Percentiles rank a stretch among this genome's conserved stretches.
These are phyloP conservation scores for Pterocles gutturalis DNA, from an alignment of 2,113 vertebrate genomes.

Conservation along the genomic window DNA sequence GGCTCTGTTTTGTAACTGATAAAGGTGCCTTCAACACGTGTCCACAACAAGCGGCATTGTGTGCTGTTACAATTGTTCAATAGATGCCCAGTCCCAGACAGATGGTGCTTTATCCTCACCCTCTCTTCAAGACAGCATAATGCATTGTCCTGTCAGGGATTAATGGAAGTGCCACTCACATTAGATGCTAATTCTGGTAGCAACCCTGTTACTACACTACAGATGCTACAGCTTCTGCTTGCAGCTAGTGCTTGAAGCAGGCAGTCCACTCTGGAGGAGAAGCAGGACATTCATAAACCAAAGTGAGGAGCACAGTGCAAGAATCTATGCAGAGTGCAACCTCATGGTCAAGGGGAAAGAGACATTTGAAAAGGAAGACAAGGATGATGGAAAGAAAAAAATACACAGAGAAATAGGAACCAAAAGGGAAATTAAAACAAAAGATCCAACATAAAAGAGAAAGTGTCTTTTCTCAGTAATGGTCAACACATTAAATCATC, in stretches of 20 bases:
- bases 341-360: neutral
- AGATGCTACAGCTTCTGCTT: neutral
- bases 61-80: neutral
- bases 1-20: neutral
- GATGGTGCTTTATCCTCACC: conserved; percentile 34
- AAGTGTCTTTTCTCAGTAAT: neutral
- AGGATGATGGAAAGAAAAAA: neutral
- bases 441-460: neutral
- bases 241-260: neutral
- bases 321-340: neutral
- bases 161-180: conserved; percentile 34
- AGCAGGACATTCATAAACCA: neutral
- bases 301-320: neutral
- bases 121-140: conserved; percentile 18
- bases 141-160: conserved; percentile 1
- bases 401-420: neutral
- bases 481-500: neutral
- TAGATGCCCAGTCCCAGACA: conserved; percentile 3
- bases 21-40: neutral
- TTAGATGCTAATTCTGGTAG: conserved; percentile 4
- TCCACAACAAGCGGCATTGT: conserved; percentile 13
- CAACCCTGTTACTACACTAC: neutral
- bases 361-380: neutral
- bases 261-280: neutral
- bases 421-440: neutral